Base-by-base conservation (phyloP, 2,797 vertebrate species). In the Anguilla obscura region DNA sequence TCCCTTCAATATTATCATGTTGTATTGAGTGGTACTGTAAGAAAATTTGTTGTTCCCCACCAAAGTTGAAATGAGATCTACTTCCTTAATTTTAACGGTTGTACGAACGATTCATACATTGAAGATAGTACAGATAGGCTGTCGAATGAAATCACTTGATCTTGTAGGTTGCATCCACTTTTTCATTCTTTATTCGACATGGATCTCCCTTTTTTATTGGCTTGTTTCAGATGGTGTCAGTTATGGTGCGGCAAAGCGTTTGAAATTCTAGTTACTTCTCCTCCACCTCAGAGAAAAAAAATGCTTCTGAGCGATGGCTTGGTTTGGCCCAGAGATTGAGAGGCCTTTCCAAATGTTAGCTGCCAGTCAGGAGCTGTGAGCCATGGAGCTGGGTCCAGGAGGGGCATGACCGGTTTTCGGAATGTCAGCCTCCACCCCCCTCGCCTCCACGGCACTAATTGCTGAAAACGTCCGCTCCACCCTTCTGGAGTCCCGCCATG, bases 201-300 rank as follows among this genome's bases (percentile, higher is more conserved):
- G 69, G 69, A 10, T 9, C 69, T 71, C 27, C 33, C n/a, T 71
- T 71, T 71, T n/a, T 71, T 71, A 71, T 71, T 12, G 27, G 7
- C 69, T 33, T 10, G 69, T 71, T 71, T 71, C 27, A 80, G 18
- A 80, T 80, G 40, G 76, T 18, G 36, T 5, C 7, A 24, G 40
- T 80, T 40, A 80, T 1, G 93, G 92, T 91, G 93, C 93, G 90
- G 89, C 91, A 93, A 89, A 86, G 91, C 91, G 89, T 89, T 92
- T 90, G 86, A 92, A 95, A 96, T 95, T 92, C 91, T 94, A 95
- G 94, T 95, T 94, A 96, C 94, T 92, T 24, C 92, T 93, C 93
- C 93, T 95, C 92, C 92, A 91, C 84, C 14, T 50, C 80, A 83
- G 56, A 80, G 71, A 63, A 54, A 76, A 63, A 60, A 2, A 30